phyloP scores from a whole-genome alignment of 2,797 vertebrate species.

The Hoplostethus atlanticus region DNA sequence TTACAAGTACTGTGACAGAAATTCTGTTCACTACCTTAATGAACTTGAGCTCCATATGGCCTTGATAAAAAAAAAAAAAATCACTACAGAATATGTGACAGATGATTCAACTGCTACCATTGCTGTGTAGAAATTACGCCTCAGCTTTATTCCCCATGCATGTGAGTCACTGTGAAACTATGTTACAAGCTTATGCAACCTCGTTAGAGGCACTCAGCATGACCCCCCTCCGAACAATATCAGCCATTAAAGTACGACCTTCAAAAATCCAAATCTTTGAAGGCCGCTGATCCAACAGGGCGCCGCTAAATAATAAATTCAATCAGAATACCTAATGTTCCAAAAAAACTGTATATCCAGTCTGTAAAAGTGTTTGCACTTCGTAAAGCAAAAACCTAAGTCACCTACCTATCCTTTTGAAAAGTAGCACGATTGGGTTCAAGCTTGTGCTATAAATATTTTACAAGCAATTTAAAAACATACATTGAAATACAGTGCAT shows the following conservation, averaged over 20 bases:
- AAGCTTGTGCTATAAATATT: constrained; percentile 9
- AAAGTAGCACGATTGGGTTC: neutral
- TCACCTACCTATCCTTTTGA: neutral
- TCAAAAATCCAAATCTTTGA: constrained; percentile 33
- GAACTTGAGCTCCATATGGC: constrained; percentile 35
- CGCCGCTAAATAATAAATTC: constrained; percentile 22
- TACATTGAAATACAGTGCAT: neutral
- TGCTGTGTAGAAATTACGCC: neutral
- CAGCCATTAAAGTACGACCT: constrained; percentile 55
- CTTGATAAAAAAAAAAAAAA: constrained; percentile 26
- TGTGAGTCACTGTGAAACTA: constrained; percentile 65
- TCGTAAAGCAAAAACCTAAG: neutral
- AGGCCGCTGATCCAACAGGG: constrained; percentile 40
- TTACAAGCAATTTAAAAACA: neutral
- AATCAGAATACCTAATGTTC: neutral
- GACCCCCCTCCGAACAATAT: constrained; percentile 36
- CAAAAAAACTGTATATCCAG: neutral
- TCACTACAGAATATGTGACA: constrained; percentile 47
- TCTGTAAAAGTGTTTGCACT: neutral
- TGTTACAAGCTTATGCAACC: constrained; percentile 59
- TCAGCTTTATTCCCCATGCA: constrained; percentile 46
- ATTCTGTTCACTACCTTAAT: neutral
- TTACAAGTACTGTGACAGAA: constrained; percentile 6
- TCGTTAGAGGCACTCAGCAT: constrained; percentile 56
- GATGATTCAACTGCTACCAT: constrained; percentile 62